Evolutionary conservation across 2,113 vertebrate species (phyloP), one percentile per base, ranked within the genome.

Genomic region (Arenaria interpres): DNA sequence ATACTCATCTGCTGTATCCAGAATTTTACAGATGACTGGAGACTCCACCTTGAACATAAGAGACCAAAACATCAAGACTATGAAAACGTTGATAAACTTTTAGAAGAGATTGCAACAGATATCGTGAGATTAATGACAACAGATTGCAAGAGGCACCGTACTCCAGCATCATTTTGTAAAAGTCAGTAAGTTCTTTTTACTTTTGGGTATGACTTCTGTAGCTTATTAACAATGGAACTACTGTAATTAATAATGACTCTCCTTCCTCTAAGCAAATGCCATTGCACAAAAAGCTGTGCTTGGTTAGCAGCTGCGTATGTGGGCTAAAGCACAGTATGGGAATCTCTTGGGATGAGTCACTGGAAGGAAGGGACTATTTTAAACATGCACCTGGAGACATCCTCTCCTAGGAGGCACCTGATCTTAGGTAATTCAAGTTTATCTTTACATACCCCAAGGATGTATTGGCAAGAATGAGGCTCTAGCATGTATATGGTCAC

Each of bases 401-500:
- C 25, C 37, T 50, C 15, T 39, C 2, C 12, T 3, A 27, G 28
- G 43, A 45, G 51, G 30, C 62, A 86, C 54, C 22, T 11, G 80
- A 33, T 25, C 68, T 62, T 5, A 30, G n/a, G 68, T 41, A 85
- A 33, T 24, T 33, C 17, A 32, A 46, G 35, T 0, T 8, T 2
- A 12, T 43, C 16, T 66, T 80, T 93, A 98, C 99, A 73, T 97
- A 99, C 99, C 98, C 99, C 99, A 20, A 99, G 99, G 92, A 99
- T 98, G 95, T 99, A 99, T 30, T 99, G 99, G 97, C 99, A 99
- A 59, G 99, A 99, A 66, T 99, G 99, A 96, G 99, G 99, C 92
- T 99, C 99, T 91, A 99, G 95, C 99, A 99, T 99, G 92, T 99
- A 99, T 50, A 99, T 98, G 56, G 99, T 99, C 79, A 99, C 99